These are phyloP conservation scores for Colius striatus DNA, from an alignment of 2,113 vertebrate genomes.

Conservation along the genomic window DNA sequence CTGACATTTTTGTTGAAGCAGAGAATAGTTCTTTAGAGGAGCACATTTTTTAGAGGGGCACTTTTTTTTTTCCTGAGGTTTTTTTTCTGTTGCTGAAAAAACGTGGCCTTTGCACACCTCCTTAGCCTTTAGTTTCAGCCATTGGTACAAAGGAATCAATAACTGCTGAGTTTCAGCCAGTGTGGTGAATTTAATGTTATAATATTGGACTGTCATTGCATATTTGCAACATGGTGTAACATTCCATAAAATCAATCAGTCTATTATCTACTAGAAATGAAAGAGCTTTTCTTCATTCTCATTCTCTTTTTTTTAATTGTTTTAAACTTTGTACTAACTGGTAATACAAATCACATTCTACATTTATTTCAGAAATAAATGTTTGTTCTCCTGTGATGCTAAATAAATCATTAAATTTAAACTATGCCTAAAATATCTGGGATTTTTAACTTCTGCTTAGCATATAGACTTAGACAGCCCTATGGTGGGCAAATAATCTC, in stretches of 20 bases:
- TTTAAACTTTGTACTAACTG: background rate
- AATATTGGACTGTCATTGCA: background rate
- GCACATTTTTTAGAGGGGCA: background rate
- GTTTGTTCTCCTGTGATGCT: background rate
- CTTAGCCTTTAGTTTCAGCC: background rate
- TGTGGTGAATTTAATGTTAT: slow-evolving; percentile 4
- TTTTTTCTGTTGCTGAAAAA: background rate
- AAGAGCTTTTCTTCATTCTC: background rate
- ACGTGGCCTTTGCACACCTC: background rate
- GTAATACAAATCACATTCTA: slow-evolving; percentile 13
- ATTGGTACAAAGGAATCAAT: background rate
- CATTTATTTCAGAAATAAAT: slow-evolving; percentile 6
- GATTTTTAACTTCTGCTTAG: background rate
- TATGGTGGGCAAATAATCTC: slow-evolving; percentile 62
- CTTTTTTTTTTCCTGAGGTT: background rate
- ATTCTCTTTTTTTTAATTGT: background rate
- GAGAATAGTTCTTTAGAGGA: background rate
- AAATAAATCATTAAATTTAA: slow-evolving; percentile 26
- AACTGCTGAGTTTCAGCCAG: background rate
- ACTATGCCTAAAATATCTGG: background rate
- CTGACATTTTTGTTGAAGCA: background rate
- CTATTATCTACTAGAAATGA: background rate
- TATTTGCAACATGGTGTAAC: background rate
- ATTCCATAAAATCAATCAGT: slow-evolving; percentile 12
- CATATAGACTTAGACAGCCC: slow-evolving; percentile 25